Evolutionary conservation across 2,797 vertebrate species (phyloP), one percentile per base, ranked within the genome.

Genomic region (Crocodylus rhombifer): DNA sequence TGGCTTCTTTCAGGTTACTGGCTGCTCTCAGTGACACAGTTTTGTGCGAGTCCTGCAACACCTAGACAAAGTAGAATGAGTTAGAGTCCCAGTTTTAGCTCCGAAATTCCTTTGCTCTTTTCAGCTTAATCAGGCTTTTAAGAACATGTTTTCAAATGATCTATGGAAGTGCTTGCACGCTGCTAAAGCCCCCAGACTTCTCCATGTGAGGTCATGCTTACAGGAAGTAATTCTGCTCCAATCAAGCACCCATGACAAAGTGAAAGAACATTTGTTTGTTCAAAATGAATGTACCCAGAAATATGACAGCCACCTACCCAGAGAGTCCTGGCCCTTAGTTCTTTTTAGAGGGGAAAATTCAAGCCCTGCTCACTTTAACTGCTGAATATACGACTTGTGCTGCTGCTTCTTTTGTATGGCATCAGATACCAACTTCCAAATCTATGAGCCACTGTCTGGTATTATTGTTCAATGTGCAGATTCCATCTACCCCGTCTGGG

Each of bases 201-300:
- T 26, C 14, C 1, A 0, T 16, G 18, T 9, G 42, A 51, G 42
- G 42, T 51, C 10, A 51, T 51, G 5, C 56, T 86, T 0, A 0
- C 13, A 42, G 21, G 21, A 26, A 73, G 11, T 1, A 58, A 21
- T 23, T 62, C 74, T 42, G 42, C 42, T 51, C 42, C 42, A 51
- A 51, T 16, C 58, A 64, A 33, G 33, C 10, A 18, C 16, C 18
- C 26, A 33, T 64, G 30, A n/a, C 21, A 63, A 51, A n/a, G 56
- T 64, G 51, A 55, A 1, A 1, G 2, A n/a, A 33, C 9, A 9
- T 11, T 23, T 33, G 55, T 0, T 0, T 20, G 36, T 80, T 61
- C 28, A 17, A 51, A n/a, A 30, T 15, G 28, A 8, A 17, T 57
- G 7, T 67, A 42, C 25, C 21, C n/a, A 65, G 26, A 25, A 56